Evolutionary conservation across 2,797 vertebrate species (phyloP).

Genomic region (Sebastes iracundus): DNA sequence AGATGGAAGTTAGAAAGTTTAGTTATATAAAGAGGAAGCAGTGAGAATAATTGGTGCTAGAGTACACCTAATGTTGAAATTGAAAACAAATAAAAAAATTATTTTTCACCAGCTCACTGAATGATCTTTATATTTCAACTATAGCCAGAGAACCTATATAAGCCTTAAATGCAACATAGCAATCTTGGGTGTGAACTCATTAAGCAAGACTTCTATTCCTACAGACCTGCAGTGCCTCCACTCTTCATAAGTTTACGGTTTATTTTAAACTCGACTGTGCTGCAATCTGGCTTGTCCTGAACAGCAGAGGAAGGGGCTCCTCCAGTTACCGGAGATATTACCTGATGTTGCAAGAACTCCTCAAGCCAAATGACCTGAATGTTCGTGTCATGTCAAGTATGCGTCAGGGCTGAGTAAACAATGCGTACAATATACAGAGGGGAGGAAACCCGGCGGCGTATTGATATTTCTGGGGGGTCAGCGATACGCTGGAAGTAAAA

Average conservation of each 20-base stretch:
- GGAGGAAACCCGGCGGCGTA: constrained; percentile 2
- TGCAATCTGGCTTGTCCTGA: constrained; percentile 58
- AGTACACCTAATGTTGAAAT: not conserved
- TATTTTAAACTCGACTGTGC: constrained; percentile 44
- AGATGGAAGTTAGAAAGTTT: not conserved
- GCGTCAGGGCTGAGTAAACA: constrained; percentile 69
- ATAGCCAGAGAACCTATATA: not conserved
- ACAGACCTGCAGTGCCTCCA: not conserved
- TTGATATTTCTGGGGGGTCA: constrained; percentile 36
- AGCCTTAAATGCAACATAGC: not conserved
- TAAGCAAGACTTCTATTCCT: constrained; percentile 7
- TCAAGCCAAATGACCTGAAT: constrained; percentile 72
- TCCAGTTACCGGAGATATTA: constrained; percentile 67
- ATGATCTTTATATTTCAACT: not conserved
- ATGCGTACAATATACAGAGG: constrained; percentile 55
- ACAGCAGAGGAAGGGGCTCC: constrained; percentile 58
- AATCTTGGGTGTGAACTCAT: constrained; percentile 4
- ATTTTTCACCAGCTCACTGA: not conserved
- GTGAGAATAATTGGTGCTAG: not conserved
- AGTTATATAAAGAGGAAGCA: not conserved
- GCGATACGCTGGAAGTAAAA: constrained; percentile 3
- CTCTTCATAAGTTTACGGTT: constrained; percentile 14
- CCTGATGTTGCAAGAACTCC: constrained; percentile 75
- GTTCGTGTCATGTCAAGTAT: constrained; percentile 69
- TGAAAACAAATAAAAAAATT: not conserved